Conservation (phyloP, 2,113 vertebrate genomes). For the Zosterops borbonicus region DNA sequence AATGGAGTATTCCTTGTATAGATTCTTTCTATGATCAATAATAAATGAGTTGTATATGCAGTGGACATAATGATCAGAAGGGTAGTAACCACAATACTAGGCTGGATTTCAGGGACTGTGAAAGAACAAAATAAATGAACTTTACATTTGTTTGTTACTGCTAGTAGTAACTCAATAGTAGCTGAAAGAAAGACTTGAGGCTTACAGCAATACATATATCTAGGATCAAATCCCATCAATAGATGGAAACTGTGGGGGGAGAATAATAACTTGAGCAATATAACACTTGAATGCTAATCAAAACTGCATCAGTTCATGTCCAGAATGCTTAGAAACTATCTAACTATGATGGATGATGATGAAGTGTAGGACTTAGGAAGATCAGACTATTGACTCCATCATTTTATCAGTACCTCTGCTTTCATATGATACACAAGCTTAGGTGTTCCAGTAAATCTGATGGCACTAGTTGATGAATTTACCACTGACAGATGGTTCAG, state of each 20-base stretch:
- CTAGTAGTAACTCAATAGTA: neutral
- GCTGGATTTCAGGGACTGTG: neutral
- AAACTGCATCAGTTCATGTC: neutral
- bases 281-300: neutral
- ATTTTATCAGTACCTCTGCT: neutral
- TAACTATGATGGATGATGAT: neutral
- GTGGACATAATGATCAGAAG: neutral
- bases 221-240: neutral
- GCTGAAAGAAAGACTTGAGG: neutral
- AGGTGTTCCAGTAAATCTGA: neutral
- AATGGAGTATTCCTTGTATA: neutral
- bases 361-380: neutral
- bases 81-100: neutral
- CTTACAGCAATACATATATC: neutral
- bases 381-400: neutral
- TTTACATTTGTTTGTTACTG: neutral
- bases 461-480: neutral
- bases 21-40: neutral
- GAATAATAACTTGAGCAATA: neutral
- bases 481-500: neutral
- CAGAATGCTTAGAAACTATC: neutral
- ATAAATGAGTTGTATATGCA: neutral
- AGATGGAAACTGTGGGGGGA: rapidly evolving
- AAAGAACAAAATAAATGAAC: neutral
- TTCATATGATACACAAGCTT: neutral